phyloP scores from a whole-genome alignment of 2,113 vertebrate genomes.

The Ibidorhyncha struthersii region DNA sequence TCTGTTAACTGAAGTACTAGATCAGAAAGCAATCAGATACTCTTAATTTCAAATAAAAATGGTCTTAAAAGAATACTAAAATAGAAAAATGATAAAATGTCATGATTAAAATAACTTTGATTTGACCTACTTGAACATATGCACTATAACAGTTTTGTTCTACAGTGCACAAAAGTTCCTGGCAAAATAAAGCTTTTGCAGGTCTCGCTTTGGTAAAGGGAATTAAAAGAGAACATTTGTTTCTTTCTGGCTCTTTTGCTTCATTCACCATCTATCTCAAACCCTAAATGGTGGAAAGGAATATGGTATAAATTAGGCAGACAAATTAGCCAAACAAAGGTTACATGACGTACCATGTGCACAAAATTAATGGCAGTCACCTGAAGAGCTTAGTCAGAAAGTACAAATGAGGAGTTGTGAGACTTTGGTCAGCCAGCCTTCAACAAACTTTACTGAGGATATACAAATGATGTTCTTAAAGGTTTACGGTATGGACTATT shows the following conservation, averaged over 20 bases:
- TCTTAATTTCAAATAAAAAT: background rate
- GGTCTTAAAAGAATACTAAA: background rate
- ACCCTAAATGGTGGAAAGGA: background rate
- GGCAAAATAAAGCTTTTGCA: background rate
- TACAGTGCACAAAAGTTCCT: background rate
- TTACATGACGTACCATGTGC: background rate
- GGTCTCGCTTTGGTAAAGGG: background rate
- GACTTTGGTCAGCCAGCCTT: background rate
- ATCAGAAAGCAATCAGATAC: background rate
- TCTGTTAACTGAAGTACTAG: background rate
- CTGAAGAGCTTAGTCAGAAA: background rate
- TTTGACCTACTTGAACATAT: background rate
- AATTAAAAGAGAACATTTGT: background rate
- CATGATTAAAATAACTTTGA: background rate
- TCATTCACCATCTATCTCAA: background rate
- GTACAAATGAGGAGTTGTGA: background rate
- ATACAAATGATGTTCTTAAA: background rate
- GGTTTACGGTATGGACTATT: background rate
- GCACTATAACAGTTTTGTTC: background rate
- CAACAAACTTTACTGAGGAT: background rate
- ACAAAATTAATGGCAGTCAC: background rate
- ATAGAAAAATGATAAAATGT: background rate
- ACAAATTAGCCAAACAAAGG: background rate
- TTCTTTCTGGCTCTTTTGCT: background rate
- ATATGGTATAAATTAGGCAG: background rate